Evolutionary conservation across 2,113 vertebrate genomes (phyloP).

Genomic region (Neolamprologus falcicula): DNA sequence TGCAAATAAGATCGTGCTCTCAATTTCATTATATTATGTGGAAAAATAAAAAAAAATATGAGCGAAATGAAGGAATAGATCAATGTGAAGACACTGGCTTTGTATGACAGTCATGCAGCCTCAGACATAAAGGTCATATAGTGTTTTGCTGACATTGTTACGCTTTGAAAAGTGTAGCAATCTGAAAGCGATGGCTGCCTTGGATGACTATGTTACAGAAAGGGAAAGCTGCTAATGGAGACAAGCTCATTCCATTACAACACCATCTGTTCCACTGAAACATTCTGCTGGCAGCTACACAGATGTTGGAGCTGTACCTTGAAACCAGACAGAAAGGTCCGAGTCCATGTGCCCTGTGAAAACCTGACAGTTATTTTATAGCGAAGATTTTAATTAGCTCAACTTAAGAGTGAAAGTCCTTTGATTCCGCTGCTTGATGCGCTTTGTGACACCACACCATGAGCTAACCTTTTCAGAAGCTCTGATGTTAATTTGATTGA

Average conservation of each 20-base stretch:
- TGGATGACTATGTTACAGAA: constrained; percentile 36
- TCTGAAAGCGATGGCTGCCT: constrained; percentile 29
- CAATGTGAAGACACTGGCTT: neutral
- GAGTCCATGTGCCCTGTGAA: neutral
- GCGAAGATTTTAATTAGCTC: constrained; percentile 21
- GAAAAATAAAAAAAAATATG: neutral
- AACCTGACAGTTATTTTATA: constrained; percentile 18
- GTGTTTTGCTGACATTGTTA: neutral
- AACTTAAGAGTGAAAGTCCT: neutral
- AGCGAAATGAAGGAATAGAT: neutral
- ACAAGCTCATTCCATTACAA: constrained; percentile 63
- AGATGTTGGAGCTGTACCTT: constrained; percentile 50
- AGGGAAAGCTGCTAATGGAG: constrained; percentile 56
- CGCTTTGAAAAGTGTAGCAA: constrained; percentile 29
- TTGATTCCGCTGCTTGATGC: neutral
- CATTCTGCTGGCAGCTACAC: constrained; percentile 49
- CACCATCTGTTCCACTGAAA: constrained; percentile 60
- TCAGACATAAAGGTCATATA: constrained; percentile 17
- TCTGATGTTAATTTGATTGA: neutral
- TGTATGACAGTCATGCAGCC: neutral
- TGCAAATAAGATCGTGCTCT: neutral
- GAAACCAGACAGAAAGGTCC: constrained; percentile 27
- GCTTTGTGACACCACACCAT: neutral
- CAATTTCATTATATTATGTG: neutral
- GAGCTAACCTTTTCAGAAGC: neutral